phyloP scores from a whole-genome alignment of 1,140 invertebrate genomes.

The Sitobion miscanthi region DNA sequence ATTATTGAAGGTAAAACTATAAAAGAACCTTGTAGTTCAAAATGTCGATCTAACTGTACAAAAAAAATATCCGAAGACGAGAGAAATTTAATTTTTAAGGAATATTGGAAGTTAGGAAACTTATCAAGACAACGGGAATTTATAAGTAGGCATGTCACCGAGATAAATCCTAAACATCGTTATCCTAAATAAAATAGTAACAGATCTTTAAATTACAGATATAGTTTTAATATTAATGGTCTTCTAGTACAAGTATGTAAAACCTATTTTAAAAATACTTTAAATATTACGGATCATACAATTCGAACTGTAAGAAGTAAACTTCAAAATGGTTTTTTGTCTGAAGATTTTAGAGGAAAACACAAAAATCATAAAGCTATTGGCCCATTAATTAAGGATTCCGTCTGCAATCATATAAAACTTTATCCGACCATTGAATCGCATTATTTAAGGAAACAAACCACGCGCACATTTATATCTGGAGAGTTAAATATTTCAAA shows the following conservation, averaged over 20 bases:
- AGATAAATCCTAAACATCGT: conserved; percentile 8
- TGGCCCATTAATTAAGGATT: not conserved
- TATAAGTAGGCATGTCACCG: not conserved
- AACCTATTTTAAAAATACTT: conserved; percentile 24
- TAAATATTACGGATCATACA: conserved; percentile 20
- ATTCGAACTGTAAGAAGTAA: conserved; percentile 15
- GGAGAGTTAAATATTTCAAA: conserved; percentile 13
- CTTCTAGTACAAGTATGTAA: conserved; percentile 23
- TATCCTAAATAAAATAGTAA: not conserved
- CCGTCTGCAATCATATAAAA: conserved; percentile 11
- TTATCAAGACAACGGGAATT: conserved; percentile 19
- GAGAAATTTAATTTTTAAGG: conserved; percentile 11
- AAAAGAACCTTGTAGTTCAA: conserved; percentile 16
- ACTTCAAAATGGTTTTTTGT: not conserved
- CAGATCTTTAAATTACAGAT: conserved; percentile 9
- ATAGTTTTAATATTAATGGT: conserved; percentile 30
- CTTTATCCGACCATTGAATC: not conserved
- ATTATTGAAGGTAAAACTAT: conserved; percentile 21
- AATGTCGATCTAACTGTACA: conserved; percentile 33
- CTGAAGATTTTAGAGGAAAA: conserved; percentile 23
- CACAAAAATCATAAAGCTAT: conserved; percentile 21
- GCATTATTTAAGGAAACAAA: not conserved
- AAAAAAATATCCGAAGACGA: not conserved
- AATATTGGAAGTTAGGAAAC: conserved; percentile 37
- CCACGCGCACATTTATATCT: not conserved